Base-by-base conservation (phyloP, 23 tunicate genomes). In the Clavelina lepadiformis region DNA sequence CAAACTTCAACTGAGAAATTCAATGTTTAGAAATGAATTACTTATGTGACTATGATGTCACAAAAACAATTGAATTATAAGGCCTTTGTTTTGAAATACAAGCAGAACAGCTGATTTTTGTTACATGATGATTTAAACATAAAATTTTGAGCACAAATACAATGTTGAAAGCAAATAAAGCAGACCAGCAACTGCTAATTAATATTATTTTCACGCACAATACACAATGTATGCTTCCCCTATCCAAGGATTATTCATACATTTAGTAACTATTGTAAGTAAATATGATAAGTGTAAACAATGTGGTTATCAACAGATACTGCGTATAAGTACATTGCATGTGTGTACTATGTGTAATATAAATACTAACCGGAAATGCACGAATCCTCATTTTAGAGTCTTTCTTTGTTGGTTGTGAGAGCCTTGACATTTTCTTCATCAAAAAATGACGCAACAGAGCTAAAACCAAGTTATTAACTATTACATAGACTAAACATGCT, bases 331-430 rank as follows among this genome's bases (percentile, higher is more conserved):
- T 41, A 41, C n/a, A n/a, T n/a, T n/a, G n/a, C n/a, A n/a, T n/a
- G n/a, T n/a, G n/a, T n/a, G n/a, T n/a, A n/a, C n/a, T n/a, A n/a
- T n/a, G n/a, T n/a, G n/a, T 20, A 19, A 52, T 19, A 11, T 15
- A 58, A 63, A n/a, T 49, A 65, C 93, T 93, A 44, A 93, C 93
- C 58, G 98, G 98, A 74, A 93, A 93, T 23, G 98, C 98, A 3
- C 98, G 83, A 32, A 93, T 93, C 50, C 98, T 79, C 98, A 93
- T 93, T 45, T 93, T 93, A 33, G 88, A 46, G 67, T 93, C 98
- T 34, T 89, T 89, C 50, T 89, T 89, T 15, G 89, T 89, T 35
- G 56, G 69, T 63, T 71, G 78, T 20, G 77, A 61, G 29, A 63
- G 35, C 32, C 81, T 22, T 21, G 71, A 51, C 71, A 63, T 63